Evolutionary conservation across 2,113 vertebrate genomes (phyloP).

Genomic region (Suricata suricatta): DNA sequence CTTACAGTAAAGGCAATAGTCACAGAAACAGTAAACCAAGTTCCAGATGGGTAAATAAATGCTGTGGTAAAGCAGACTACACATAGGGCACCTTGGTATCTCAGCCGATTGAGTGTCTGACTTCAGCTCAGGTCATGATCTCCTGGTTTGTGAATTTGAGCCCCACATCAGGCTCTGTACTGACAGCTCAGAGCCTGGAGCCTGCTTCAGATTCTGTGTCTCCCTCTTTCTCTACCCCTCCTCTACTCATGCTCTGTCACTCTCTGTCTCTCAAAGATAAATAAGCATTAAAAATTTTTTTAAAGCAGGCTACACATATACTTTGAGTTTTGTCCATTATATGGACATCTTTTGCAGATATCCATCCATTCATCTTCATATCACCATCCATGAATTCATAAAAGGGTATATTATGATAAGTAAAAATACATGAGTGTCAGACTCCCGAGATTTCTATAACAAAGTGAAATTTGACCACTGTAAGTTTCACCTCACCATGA

Average conservation of each 20-base stretch:
- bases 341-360: background rate
- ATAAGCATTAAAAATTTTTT: no score
- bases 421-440: background rate
- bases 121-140: no score
- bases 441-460: background rate
- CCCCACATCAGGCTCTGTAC: no score
- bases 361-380: background rate
- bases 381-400: background rate
- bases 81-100: no score
- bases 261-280: no score
- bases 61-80: background rate
- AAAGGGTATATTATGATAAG: background rate
- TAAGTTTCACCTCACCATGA: background rate
- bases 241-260: no score
- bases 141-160: no score
- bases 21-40: background rate
- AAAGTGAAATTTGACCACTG: background rate
- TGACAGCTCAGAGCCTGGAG: no score
- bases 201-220: no score
- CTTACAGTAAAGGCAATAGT: slow-evolving; percentile 12
- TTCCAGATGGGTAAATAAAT: background rate
- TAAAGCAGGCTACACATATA: background rate
- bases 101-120: no score
- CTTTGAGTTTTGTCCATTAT: background rate
- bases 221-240: no score